phyloP scores from a whole-genome alignment of 2,797 vertebrate species.

The Mico argentatus region DNA sequence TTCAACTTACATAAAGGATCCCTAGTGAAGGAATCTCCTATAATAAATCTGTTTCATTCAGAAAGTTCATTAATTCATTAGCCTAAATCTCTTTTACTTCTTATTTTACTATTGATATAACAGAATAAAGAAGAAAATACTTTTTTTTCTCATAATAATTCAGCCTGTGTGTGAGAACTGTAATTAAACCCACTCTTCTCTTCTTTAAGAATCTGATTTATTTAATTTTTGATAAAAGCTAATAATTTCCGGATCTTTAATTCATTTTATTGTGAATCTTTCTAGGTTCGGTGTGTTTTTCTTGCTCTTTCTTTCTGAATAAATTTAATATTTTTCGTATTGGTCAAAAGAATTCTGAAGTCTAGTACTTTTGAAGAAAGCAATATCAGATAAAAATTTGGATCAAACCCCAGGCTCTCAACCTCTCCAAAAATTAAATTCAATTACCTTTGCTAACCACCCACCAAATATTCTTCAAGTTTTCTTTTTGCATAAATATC shows the following conservation, averaged over 20 bases:
- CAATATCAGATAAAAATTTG: conserved; percentile 10
- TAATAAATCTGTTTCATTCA: background rate
- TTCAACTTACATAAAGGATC: conserved; percentile 16
- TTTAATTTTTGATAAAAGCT: conserved; percentile 16
- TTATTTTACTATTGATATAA: background rate
- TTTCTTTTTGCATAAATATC: background rate
- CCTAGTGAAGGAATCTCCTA: background rate
- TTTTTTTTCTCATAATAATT: conserved; percentile 1
- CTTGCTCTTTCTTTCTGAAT: background rate
- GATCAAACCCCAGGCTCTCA: background rate
- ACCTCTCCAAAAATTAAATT: background rate
- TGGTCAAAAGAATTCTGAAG: background rate
- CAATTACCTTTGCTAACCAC: background rate
- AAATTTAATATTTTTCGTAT: background rate
- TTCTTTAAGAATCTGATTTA: background rate
- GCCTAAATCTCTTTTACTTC: background rate
- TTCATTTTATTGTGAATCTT: background rate
- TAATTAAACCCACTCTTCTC: background rate
- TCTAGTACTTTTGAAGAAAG: background rate
- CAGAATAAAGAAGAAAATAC: background rate
- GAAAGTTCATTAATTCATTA: conserved; percentile 33
- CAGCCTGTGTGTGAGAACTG: background rate
- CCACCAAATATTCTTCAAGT: background rate
- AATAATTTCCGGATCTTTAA: conserved; percentile 38
- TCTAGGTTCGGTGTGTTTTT: background rate